Conservation (phyloP, 2,797 vertebrate genomes). For the Glossophaga mutica region DNA sequence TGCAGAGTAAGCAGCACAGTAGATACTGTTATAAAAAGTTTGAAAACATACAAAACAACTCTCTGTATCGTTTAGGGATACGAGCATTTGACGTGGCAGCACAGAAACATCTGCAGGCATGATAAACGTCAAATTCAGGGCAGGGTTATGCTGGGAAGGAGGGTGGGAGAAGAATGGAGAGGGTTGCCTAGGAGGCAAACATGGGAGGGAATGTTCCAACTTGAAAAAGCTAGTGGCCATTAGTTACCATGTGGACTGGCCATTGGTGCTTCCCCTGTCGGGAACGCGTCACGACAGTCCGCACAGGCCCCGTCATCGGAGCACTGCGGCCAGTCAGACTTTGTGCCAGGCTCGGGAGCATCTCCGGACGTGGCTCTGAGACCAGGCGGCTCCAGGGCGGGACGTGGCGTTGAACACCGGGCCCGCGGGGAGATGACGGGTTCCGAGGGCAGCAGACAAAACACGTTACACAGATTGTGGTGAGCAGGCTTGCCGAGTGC, state of each 20-base stretch:
- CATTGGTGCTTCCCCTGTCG: not conserved
- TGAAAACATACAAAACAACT: not conserved
- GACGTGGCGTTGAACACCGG: fast-evolving
- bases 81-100: not conserved
- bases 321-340: not conserved
- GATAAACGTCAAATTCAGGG: not conserved
- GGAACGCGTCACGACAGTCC: not conserved
- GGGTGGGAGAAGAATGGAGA: not conserved
- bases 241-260: not conserved
- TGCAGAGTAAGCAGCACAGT: not conserved
- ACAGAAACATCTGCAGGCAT: not conserved
- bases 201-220: not conserved
- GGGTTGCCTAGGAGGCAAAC: not conserved
- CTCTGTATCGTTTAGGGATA: not conserved
- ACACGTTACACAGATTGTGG: not conserved
- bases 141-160: not conserved
- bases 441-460: not conserved
- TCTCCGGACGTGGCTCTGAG: fast-evolving
- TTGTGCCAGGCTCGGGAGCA: no score
- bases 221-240: not conserved
- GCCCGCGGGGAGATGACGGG: not conserved
- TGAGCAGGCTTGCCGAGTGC: not conserved
- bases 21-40: not conserved
- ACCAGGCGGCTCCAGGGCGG: not conserved
- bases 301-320: not conserved